A percentile compares a stretch with the other conserved stretches of the same genome.
Evolutionary conservation across 2,797 vertebrate species (phyloP).

Genomic region (Microctenopoma steveboyesi): DNA sequence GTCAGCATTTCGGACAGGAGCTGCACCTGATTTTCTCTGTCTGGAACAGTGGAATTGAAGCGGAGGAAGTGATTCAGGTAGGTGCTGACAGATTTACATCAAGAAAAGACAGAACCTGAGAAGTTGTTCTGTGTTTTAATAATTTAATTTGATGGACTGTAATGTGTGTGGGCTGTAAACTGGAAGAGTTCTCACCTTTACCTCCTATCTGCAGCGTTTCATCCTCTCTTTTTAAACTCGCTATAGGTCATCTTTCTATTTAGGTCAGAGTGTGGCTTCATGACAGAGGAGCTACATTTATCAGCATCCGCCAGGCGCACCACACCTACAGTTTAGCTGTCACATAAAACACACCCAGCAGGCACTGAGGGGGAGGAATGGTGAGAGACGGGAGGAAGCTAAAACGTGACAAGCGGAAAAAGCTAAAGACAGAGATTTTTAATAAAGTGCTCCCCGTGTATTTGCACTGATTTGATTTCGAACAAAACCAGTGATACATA

Average conservation of each 20-base stretch:
- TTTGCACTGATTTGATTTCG: slow-evolving; percentile 4
- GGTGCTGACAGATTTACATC: slow-evolving; percentile 61
- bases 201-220: background rate
- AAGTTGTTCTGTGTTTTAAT: background rate
- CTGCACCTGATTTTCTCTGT: slow-evolving; percentile 11
- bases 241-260: slow-evolving; percentile 34
- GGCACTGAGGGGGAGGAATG: slow-evolving; percentile 18
- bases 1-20: slow-evolving; percentile 36
- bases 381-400: slow-evolving; percentile 28
- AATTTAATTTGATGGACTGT: background rate
- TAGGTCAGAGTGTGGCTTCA: slow-evolving; percentile 28
- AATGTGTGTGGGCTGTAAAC: background rate
- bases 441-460: background rate
- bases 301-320: slow-evolving; percentile 59
- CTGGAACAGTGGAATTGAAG: slow-evolving; percentile 33
- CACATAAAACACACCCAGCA: slow-evolving; percentile 45
- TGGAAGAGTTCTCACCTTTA: slow-evolving; percentile 1
- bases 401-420: slow-evolving; percentile 2
- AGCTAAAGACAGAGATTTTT: background rate
- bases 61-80: slow-evolving; percentile 31
- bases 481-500: slow-evolving; percentile 2
- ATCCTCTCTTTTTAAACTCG: background rate
- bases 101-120: slow-evolving; percentile 60
- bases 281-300: slow-evolving; percentile 40
- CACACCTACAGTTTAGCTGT: slow-evolving; percentile 57